Evolutionary conservation across 2,888 invertebrate species (phyloP).

Genomic region (Pantelozetes paolii): DNA sequence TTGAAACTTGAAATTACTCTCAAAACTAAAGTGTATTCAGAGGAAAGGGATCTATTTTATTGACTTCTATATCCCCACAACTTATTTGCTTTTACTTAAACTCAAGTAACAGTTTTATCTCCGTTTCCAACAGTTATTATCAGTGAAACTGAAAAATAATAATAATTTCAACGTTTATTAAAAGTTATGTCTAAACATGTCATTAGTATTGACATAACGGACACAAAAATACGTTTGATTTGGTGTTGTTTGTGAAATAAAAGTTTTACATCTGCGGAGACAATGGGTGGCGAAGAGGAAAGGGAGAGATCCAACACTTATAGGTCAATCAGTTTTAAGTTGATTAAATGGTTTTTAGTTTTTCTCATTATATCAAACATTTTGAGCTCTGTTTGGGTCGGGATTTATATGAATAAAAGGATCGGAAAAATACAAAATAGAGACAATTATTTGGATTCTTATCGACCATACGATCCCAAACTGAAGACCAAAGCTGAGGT

Average conservation of each 20-base stretch:
- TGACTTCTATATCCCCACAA: neutral
- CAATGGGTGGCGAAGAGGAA: neutral
- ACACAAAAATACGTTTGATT: neutral
- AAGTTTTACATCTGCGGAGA: neutral
- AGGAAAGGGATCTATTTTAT: neutral
- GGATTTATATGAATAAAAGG: constrained; percentile 7
- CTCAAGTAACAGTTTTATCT: neutral
- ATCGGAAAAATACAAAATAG: neutral
- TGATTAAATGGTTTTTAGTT: constrained; percentile 12
- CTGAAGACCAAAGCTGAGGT: neutral
- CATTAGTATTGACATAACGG: neutral
- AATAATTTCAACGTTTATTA: neutral
- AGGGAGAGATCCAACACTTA: neutral
- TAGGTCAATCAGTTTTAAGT: neutral
- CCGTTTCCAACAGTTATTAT: constrained; percentile 12
- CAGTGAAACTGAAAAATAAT: neutral
- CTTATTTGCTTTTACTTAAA: neutral
- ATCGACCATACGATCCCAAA: neutral
- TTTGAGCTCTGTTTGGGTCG: constrained; percentile 27
- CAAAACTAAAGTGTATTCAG: neutral
- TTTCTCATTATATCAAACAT: neutral
- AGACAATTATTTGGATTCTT: neutral
- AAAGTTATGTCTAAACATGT: neutral
- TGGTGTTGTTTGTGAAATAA: neutral
- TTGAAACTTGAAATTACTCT: no score